Conservation (phyloP, 2,113 vertebrate genomes). For the Trogon melanurus region DNA sequence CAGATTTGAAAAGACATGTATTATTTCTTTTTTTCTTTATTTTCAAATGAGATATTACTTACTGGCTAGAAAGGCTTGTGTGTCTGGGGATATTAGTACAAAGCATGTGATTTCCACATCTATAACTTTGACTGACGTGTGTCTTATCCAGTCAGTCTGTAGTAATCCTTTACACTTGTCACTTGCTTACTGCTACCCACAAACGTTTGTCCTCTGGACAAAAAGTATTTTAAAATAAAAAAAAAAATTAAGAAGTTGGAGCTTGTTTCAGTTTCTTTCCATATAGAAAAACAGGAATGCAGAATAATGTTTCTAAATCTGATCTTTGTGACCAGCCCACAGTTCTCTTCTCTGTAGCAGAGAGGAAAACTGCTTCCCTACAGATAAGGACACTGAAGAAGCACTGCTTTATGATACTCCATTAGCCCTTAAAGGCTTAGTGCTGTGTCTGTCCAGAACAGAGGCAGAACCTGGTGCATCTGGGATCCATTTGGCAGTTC, state of each 20-base stretch:
- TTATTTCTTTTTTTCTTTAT: constrained; percentile 16
- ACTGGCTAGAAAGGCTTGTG: neutral
- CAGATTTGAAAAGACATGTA: neutral
- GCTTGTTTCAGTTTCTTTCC: neutral
- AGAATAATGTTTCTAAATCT: neutral
- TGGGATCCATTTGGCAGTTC: constrained; percentile 1
- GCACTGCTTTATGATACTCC: neutral
- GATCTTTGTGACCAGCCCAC: neutral
- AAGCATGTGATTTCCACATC: neutral
- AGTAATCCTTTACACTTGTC: constrained; percentile 1
- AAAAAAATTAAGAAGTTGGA: neutral
- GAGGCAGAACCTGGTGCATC: neutral
- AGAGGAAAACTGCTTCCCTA: neutral
- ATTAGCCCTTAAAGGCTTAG: neutral
- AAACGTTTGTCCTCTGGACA: neutral
- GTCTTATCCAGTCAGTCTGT: neutral
- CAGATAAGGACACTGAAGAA: neutral
- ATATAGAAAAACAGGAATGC: neutral
- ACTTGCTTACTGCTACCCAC: neutral
- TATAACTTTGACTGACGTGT: constrained; percentile 15
- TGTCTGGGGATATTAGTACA: neutral
- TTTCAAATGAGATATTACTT: neutral
- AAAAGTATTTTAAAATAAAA: neutral
- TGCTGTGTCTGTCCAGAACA: neutral
- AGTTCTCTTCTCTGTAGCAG: neutral